Evolutionary conservation across 2,888 invertebrate species (phyloP).

Genomic region (Drosophila infuscata): DNA sequence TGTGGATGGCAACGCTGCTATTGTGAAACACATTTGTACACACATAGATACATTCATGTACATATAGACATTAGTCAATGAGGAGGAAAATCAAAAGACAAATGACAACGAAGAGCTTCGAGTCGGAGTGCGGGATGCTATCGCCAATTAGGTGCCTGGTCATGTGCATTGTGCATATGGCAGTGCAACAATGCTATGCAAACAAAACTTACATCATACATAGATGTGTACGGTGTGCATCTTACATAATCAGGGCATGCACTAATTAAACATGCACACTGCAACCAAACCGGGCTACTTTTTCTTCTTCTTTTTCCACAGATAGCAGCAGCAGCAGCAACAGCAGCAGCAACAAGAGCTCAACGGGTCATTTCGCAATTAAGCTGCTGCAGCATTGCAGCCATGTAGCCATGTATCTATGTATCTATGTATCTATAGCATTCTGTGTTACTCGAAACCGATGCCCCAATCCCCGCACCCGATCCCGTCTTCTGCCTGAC

Average conservation of each 20-base stretch:
- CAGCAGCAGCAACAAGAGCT: slow-evolving; percentile 32
- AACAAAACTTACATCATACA: neutral
- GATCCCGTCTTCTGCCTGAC: slow-evolving; percentile 46
- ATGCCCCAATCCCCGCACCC: slow-evolving; percentile 4
- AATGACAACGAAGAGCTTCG: slow-evolving; percentile 43
- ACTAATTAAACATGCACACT: slow-evolving; percentile 70
- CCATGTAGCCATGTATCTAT: slow-evolving; percentile 47
- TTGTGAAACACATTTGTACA: neutral
- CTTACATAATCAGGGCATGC: slow-evolving; percentile 68
- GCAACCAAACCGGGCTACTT: slow-evolving; percentile 5
- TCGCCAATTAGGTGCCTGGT: slow-evolving; percentile 72
- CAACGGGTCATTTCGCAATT: slow-evolving; percentile 77
- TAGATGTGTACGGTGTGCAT: slow-evolving; percentile 10
- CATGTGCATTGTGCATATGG: slow-evolving; percentile 64
- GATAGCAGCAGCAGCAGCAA: slow-evolving; percentile 12
- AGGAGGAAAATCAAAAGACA: slow-evolving; percentile 75
- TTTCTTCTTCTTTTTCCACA: neutral
- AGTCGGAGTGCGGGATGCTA: slow-evolving; percentile 20
- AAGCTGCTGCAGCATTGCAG: slow-evolving; percentile 64
- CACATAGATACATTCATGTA: neutral
- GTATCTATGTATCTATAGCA: slow-evolving; percentile 32
- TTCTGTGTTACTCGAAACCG: slow-evolving; percentile 17
- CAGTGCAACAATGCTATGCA: slow-evolving; percentile 16
- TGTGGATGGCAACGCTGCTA: slow-evolving; percentile 31
- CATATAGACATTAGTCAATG: slow-evolving; percentile 65